Percentiles rank a stretch among this genome's conserved stretches.
These are phyloP conservation scores for Odontothrips loti DNA, from an alignment of 2,888 invertebrate genomes.

Conservation along the genomic window DNA sequence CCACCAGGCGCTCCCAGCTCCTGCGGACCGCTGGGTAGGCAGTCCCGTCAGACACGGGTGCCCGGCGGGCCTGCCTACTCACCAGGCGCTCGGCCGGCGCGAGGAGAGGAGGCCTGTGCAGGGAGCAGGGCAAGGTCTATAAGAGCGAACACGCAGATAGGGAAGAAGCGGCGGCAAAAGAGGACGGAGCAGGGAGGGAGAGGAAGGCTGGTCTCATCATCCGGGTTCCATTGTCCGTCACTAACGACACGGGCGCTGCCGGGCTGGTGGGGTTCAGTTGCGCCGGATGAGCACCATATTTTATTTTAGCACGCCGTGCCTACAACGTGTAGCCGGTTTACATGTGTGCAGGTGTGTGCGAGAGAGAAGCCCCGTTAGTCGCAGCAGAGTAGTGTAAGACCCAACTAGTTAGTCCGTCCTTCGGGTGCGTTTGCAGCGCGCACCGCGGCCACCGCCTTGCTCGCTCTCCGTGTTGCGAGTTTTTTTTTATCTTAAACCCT, in stretches of 20 bases:
- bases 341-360: not conserved
- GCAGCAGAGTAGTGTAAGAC: too few species aligned
- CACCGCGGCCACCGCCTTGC: too few species aligned
- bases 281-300: not conserved
- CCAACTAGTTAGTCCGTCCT: too few species aligned
- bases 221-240: not conserved
- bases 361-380: not conserved
- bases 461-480: too few species aligned
- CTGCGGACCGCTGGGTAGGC: too few species aligned
- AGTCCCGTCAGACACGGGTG: too few species aligned
- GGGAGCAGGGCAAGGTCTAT: not conserved
- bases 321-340: not conserved
- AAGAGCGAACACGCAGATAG: not conserved
- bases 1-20: not conserved
- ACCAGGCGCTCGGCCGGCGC: too few species aligned
- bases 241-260: not conserved
- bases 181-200: not conserved
- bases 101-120: too few species aligned
- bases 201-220: not conserved
- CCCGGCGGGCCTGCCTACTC: too few species aligned
- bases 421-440: too few species aligned
- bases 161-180: not conserved
- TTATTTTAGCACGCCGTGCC: conserved; percentile 6
- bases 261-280: too few species aligned
- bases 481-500: too few species aligned